A percentile compares a stretch with the other conserved stretches of the same genome.
These are phyloP conservation scores for Trichoplusia ni DNA, from an alignment of 1,140 invertebrate species.

Conservation along the genomic window DNA sequence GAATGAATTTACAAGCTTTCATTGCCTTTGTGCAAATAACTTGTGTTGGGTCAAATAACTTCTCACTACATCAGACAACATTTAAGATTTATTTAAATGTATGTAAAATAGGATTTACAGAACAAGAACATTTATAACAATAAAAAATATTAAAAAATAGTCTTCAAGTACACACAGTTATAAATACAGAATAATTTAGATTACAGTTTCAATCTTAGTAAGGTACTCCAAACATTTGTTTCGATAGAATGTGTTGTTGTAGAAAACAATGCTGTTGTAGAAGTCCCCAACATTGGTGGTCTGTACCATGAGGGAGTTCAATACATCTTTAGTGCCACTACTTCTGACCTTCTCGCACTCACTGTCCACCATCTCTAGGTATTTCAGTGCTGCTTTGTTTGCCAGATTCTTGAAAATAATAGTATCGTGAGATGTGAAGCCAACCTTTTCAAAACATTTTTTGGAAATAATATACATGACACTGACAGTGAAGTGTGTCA, in stretches of 20 bases:
- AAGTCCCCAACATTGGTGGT: conserved; percentile 68
- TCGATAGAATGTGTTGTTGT: conserved; percentile 75
- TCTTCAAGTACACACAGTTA: conserved; percentile 24
- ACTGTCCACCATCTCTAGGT: conserved; percentile 53
- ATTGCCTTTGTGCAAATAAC: too few relatives aligned
- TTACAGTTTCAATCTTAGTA: conserved; percentile 58
- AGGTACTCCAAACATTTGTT: conserved; percentile 71
- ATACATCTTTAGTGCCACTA: conserved; percentile 59
- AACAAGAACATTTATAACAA: conserved; percentile 30
- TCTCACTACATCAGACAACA: conserved; percentile 42
- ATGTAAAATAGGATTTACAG: conserved; percentile 27
- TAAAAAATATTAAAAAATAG: conserved; percentile 27
- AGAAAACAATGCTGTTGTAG: conserved; percentile 70
- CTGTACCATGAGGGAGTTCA: conserved; percentile 64
- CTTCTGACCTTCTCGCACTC: conserved; percentile 58
- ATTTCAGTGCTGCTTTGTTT: conserved; percentile 51
- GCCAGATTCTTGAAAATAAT: conserved; percentile 62
- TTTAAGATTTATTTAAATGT: conserved; percentile 49
- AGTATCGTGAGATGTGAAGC: conserved; percentile 59
- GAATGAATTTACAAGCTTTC: too few relatives aligned
- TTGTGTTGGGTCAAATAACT: conserved; percentile 24
- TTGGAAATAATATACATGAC: conserved; percentile 66
- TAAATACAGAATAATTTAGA: conserved; percentile 44
- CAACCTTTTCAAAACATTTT: conserved; percentile 69
- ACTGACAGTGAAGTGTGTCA: conserved; percentile 77